Base-by-base conservation (phyloP, 1,140 invertebrate species). In the Zaprionus lachaisei region DNA sequence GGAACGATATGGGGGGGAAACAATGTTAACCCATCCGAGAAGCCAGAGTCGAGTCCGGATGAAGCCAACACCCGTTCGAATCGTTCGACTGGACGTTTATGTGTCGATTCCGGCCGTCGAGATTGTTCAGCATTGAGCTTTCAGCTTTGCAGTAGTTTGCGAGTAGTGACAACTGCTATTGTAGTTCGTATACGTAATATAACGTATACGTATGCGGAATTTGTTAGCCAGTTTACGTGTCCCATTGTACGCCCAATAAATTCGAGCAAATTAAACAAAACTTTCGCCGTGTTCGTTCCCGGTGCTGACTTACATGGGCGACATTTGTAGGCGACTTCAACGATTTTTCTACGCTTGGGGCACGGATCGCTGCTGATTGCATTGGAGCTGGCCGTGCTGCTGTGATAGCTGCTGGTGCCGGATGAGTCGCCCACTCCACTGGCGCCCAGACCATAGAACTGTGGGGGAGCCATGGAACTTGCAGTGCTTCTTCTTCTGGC, bases 301-400 rank as follows among this genome's bases (percentile, higher is more conserved):
- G 51, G 26, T 17, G 28, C n/a, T 69, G 93, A 97, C 97, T 98
- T 95, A 99, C 98, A 97, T 92, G 98, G 98, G 93, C 97, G 95
- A 94, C 98, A 99, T 94, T 98, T 98, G 94, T 97, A 99, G 71
- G 97, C 97, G 26, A 98, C 96, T 94, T 98, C 97, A 79, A 98
- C 96, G 93, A 97, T 98, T 93, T 98, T 98, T 31, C 95, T 94
- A 12, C 96, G 94, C 41, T 96, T 96, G 28, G 97, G 97, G 93
- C 98, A 99, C 0, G 97, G 97, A 93, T 98, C 97, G 70, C 55
- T 80, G 69, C 79, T 90, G 70, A 89, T 86, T 78, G 84, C 69
- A 74, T 78, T 85, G 11, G 85, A 81, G 71, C 84, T 92, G 62
- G 86, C 81, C 49, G 87, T 92, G 64, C 84, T 92, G 69, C 83